These are phyloP conservation scores for Donacobius atricapilla DNA, from an alignment of 2,113 vertebrate species.

Conservation along the genomic window DNA sequence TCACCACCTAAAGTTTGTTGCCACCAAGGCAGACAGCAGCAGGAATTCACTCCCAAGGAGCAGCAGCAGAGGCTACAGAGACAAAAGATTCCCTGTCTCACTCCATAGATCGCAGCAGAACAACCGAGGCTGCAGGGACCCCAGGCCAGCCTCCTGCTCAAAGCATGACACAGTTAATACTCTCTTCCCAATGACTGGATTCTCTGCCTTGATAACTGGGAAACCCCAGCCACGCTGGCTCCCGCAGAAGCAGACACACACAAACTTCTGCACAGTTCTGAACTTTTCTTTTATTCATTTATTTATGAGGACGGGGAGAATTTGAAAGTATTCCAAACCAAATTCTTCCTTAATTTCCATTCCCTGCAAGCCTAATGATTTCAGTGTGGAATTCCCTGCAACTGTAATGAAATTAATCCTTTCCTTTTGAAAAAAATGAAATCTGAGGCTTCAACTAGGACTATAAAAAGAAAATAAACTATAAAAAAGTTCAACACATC, in stretches of 20 bases:
- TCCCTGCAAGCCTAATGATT: background rate
- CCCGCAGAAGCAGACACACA: background rate
- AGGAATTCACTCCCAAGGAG: background rate
- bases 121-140: background rate
- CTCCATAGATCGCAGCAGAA: rapidly evolving
- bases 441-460: background rate
- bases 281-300: background rate
- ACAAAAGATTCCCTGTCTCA: too few species aligned
- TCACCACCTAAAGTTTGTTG: background rate
- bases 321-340: background rate
- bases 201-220: rapidly evolving
- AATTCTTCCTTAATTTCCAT: background rate
- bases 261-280: background rate
- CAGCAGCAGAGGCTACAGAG: background rate
- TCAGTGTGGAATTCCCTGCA: background rate
- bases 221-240: background rate
- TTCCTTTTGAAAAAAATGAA: background rate
- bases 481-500: background rate
- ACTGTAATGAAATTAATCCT: background rate
- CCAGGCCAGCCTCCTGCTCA: background rate
- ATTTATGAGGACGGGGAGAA: background rate
- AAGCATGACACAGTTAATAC: rapidly evolving
- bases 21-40: background rate
- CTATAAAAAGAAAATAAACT: background rate
- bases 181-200: background rate